phyloP scores from a whole-genome alignment of 2,888 invertebrate species.

The Hofmannophila pseudospretella region DNA sequence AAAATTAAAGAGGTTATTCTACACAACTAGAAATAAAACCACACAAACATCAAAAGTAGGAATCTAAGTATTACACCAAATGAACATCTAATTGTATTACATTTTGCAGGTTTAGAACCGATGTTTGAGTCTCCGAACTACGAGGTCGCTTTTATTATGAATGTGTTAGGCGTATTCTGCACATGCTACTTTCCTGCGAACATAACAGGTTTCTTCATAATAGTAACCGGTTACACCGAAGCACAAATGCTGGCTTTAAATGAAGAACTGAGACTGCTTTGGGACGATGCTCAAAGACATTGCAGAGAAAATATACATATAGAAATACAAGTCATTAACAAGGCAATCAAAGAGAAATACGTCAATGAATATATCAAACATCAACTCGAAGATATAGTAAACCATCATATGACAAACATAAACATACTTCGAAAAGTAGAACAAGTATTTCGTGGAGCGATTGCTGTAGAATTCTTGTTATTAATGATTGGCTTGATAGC shows the following conservation, averaged over 20 bases:
- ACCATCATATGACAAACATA: slow-evolving; percentile 25
- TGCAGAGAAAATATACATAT: too few species aligned
- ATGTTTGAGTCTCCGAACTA: slow-evolving; percentile 44
- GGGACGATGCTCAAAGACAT: slow-evolving; percentile 31
- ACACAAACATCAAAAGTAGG: too few species aligned
- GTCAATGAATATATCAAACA: slow-evolving; percentile 20
- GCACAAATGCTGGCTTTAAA: slow-evolving; percentile 44
- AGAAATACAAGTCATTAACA: too few species aligned
- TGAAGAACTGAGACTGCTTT: slow-evolving; percentile 35
- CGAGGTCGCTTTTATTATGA: slow-evolving; percentile 31
- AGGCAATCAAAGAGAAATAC: slow-evolving; percentile 2
- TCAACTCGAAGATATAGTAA: slow-evolving; percentile 23
- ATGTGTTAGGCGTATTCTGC: slow-evolving; percentile 9
- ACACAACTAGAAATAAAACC: too few species aligned
- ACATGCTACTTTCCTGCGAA: slow-evolving; percentile 29
- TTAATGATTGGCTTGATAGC: slow-evolving; percentile 28
- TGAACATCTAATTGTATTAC: too few species aligned
- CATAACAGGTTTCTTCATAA: slow-evolving; percentile 35
- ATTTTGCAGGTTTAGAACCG: slow-evolving; percentile 45
- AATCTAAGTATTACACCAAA: too few species aligned
- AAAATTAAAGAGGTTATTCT: too few species aligned
- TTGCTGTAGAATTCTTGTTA: slow-evolving; percentile 33
- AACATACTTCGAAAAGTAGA: slow-evolving; percentile 27
- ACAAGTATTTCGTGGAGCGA: slow-evolving; percentile 28
- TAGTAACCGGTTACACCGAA: slow-evolving; percentile 41